These are phyloP conservation scores for Cataglyphis rosenhaueri DNA, from an alignment of 2,888 invertebrate species.

Conservation along the genomic window DNA sequence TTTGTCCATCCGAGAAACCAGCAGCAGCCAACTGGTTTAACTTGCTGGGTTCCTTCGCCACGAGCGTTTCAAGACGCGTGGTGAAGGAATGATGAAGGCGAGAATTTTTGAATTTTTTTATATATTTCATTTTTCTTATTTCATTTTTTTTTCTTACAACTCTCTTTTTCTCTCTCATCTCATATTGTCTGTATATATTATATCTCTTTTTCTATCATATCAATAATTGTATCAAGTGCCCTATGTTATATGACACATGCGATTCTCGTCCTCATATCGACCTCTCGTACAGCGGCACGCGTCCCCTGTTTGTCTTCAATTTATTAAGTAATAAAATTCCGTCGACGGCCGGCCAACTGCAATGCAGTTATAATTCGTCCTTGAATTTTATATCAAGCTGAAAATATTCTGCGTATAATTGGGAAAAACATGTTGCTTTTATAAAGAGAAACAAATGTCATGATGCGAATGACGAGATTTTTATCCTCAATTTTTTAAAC, in stretches of 20 bases:
- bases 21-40: conserved; percentile 70
- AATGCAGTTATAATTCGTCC: conserved; percentile 9
- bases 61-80: conserved; percentile 59
- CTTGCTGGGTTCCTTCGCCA: conserved; percentile 62
- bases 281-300: conserved; percentile 76
- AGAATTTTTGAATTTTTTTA: not conserved
- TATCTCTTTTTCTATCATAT: not conserved
- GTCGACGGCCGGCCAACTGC: conserved; percentile 60
- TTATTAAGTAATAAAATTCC: conserved; percentile 81
- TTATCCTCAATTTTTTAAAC: not conserved
- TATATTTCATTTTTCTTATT: no score
- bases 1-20: conserved; percentile 61
- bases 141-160: no score
- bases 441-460: not conserved
- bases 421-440: not conserved
- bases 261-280: conserved; percentile 70
- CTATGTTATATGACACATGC: not conserved
- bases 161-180: no score
- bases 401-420: not conserved
- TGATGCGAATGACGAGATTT: not conserved
- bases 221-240: not conserved
- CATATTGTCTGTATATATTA: not conserved
- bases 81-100: conserved; percentile 12
- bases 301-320: conserved; percentile 74
- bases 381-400: not conserved